Evolutionary conservation across 1,140 invertebrate genomes (phyloP).

Genomic region (Drosophila grimshawi): DNA sequence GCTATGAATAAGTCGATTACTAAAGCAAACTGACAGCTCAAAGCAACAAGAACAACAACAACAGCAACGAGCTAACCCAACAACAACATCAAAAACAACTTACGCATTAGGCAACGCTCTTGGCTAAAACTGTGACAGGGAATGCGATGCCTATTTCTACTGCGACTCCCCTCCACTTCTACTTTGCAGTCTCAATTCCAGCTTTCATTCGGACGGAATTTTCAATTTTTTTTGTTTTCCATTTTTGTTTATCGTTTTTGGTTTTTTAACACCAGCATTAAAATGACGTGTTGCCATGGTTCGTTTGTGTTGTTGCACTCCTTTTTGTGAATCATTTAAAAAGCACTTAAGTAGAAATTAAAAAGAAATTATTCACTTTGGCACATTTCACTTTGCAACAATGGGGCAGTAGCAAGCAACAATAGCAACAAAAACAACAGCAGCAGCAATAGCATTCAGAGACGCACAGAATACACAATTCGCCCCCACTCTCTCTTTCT

Average conservation of each 20-base stretch:
- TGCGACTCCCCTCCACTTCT: neutral
- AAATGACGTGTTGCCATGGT: conserved; percentile 20
- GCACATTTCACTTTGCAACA: conserved; percentile 32
- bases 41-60: neutral
- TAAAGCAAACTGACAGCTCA: conserved; percentile 40
- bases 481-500: neutral
- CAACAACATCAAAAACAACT: conserved; percentile 15
- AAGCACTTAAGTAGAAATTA: conserved; percentile 54
- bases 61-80: neutral
- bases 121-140: neutral
- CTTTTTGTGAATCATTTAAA: conserved; percentile 42
- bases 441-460: conserved; percentile 1
- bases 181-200: neutral
- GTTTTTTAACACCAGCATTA: conserved; percentile 33
- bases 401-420: neutral
- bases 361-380: conserved; percentile 58
- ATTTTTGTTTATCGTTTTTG: neutral
- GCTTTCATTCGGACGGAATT: conserved; percentile 7
- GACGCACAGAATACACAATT: neutral
- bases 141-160: neutral
- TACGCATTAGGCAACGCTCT: conserved; percentile 11
- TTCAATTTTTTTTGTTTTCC: conserved; percentile 5
- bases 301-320: conserved; percentile 1
- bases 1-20: conserved; percentile 55
- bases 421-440: neutral